These are phyloP conservation scores for Pantherophis alleghaniensis DNA, from an alignment of 2,797 vertebrate genomes.

Conservation along the genomic window DNA sequence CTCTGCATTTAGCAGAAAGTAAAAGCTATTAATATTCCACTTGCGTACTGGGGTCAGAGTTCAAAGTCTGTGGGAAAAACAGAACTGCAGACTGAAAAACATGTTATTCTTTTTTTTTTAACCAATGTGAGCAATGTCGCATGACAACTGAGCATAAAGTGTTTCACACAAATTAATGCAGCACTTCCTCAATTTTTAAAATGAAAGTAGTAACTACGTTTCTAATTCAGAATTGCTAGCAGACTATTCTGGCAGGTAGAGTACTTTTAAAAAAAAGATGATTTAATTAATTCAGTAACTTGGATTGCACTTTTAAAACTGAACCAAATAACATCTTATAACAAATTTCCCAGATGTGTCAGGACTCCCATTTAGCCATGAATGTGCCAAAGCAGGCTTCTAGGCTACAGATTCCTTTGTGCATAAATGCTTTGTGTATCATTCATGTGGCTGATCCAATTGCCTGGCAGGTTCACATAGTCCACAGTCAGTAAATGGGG, in stretches of 20 bases:
- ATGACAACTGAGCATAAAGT: slow-evolving; percentile 37
- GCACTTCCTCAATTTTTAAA: slow-evolving; percentile 27
- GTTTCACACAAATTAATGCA: slow-evolving; percentile 37
- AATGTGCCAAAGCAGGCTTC: not conserved
- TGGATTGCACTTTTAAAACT: not conserved
- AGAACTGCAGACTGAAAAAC: slow-evolving; percentile 37
- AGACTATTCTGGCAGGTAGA: not conserved
- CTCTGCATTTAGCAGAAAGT: slow-evolving; percentile 22
- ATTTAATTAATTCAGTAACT: not conserved
- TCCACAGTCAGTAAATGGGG: not conserved
- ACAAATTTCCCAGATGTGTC: not conserved
- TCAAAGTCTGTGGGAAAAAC: slow-evolving; percentile 29
- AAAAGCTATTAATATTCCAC: slow-evolving; percentile 45
- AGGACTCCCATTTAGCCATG: not conserved
- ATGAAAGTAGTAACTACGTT: slow-evolving; percentile 12
- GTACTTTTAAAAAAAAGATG: not conserved
- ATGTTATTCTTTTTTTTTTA: slow-evolving; percentile 31
- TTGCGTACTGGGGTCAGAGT: slow-evolving; percentile 41
- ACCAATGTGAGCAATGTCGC: slow-evolving; percentile 20
- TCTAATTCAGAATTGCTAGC: slow-evolving; percentile 29
- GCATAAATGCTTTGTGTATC: not conserved
- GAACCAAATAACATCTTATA: not conserved
- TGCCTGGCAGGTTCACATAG: not conserved
- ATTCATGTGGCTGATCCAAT: not conserved
- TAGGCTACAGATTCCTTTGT: not conserved